These are phyloP conservation scores for Sterrhoptilus dennistouni DNA, from an alignment of 2,113 vertebrate species.

Conservation along the genomic window DNA sequence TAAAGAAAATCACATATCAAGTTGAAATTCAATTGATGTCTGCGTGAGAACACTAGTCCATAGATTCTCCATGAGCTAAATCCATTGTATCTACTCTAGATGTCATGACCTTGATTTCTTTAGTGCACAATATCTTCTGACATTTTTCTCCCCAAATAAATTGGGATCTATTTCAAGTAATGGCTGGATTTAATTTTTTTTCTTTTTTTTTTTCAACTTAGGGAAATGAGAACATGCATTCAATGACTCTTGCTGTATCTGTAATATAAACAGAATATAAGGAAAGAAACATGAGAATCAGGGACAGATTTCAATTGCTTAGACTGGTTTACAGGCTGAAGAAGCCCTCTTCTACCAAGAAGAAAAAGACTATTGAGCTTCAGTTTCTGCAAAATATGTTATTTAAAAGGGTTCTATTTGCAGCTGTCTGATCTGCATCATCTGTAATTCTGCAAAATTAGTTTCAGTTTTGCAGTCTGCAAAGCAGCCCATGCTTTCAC, in stretches of 20 bases:
- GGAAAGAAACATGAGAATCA: not conserved
- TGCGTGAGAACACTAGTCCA: not conserved
- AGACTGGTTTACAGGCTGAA: not conserved
- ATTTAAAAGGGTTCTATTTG: not conserved
- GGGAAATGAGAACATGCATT: not conserved
- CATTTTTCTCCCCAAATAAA: accelerated
- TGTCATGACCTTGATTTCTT: not conserved
- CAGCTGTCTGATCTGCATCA: not conserved
- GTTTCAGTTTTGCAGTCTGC: slow-evolving; percentile 19
- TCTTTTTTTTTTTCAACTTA: accelerated
- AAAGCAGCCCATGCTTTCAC: not conserved
- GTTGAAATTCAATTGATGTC: not conserved
- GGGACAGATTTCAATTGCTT: not conserved
- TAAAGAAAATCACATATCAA: not conserved
- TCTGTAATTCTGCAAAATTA: slow-evolving; percentile 31
- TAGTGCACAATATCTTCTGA: not conserved
- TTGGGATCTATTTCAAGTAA: not conserved
- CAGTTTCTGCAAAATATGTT: not conserved
- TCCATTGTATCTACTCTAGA: not conserved
- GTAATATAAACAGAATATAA: not conserved
- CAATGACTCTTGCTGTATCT: not conserved
- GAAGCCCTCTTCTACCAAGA: not conserved
- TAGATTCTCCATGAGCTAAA: not conserved
- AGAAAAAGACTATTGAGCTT: not conserved
- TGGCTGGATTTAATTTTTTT: not conserved